Evolutionary conservation across 2,797 vertebrate genomes (phyloP), one percentile per base, ranked within the genome.

Genomic region (Anabas testudineus): DNA sequence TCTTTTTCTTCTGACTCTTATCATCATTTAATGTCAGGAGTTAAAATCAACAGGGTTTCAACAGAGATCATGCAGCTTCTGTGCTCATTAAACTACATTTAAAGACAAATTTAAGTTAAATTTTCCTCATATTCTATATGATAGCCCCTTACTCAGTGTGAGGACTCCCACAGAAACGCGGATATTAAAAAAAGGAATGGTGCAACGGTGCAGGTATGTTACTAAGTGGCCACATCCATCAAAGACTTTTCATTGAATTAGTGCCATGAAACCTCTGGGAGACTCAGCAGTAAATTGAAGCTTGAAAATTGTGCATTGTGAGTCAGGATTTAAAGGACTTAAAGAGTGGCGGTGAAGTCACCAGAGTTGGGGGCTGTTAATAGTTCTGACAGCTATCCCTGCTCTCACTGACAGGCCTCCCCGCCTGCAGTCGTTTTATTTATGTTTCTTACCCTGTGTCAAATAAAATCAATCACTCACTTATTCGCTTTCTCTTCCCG

Each of bases 381-480:
- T 48, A 80, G 58, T 67, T 42, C 28, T 85, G 88, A 82, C 85
- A 80, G 75, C 68, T 18, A 66, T 73, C 76, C 66, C 74, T 46
- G 71, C 74, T 67, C 76, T 53, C 51, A 3, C 62, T 77, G 77
- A 79, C 74, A 78, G 66, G 59, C 63, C 32, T 66, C 64, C 56
- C 48, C 8, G 67, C 74, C 74, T 62, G 70, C 67, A 49, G 73
- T 59, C 69, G 42, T 66, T 73, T 83, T 75, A 78, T 82, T 81
- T 86, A 83, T 75, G 71, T 75, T 76, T 79, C 78, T 64, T 67
- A 72, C 58, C 83, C 42, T 28, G 56, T 69, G 83, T 85, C 86
- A 85, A 66, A 89, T 80, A 54, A 78, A 83, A 86, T 90, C 76
- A 84, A 78, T 80, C 83, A 71, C 66, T 81, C 45, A 37, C 43